A percentile compares a stretch with the other conserved stretches of the same genome.
phyloP scores from a whole-genome alignment of 2,113 vertebrate species.

The Cebus imitator region DNA sequence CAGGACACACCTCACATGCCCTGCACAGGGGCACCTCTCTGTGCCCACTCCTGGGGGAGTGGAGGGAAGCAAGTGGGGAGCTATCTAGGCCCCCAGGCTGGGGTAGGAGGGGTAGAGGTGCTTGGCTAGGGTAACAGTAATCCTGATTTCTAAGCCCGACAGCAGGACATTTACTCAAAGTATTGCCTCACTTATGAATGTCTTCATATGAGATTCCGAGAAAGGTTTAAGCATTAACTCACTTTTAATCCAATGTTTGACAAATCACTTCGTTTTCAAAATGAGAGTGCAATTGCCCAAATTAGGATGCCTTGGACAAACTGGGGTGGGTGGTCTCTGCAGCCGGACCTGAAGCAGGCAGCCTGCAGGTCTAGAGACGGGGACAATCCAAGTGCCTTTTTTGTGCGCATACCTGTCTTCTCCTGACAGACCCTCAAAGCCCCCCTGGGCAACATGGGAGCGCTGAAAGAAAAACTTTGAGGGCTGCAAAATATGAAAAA shows the following conservation, averaged over 20 bases:
- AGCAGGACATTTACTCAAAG: neutral
- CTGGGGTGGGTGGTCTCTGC: neutral
- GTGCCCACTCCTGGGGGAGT: neutral
- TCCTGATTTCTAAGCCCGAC: neutral
- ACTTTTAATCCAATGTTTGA: neutral
- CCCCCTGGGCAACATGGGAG: neutral
- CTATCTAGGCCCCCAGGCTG: neutral
- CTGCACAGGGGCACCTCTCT: neutral
- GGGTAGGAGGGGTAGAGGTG: no score
- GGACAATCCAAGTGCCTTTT: neutral
- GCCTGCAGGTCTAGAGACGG: neutral
- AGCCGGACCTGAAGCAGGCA: neutral
- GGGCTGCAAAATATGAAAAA: neutral
- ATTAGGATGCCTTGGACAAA: neutral
- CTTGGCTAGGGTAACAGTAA: neutral
- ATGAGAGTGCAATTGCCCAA: neutral
- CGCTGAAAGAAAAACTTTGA: neutral
- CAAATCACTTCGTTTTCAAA: neutral
- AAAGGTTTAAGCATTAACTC: neutral
- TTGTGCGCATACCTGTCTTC: neutral
- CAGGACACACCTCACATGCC: neutral
- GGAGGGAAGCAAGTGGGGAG: neutral
- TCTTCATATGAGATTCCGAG: neutral
- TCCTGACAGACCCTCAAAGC: neutral
- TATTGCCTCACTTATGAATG: neutral